These are phyloP conservation scores for Chaenodraco wilsoni DNA, from an alignment of 2,797 vertebrate species.

Conservation along the genomic window DNA sequence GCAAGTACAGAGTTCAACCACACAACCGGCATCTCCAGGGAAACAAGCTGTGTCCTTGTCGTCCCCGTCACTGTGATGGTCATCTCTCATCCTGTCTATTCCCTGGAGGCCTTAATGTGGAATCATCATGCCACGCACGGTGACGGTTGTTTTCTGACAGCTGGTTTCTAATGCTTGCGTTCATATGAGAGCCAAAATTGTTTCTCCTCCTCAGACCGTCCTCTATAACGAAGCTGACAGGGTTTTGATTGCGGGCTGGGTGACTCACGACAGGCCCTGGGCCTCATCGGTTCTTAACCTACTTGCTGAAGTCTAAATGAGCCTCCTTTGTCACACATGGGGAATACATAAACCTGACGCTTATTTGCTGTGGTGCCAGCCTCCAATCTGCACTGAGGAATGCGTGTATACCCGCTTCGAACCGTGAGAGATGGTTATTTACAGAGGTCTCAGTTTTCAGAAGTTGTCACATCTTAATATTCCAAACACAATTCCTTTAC, in stretches of 20 bases:
- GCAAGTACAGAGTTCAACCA: slow-evolving; percentile 39
- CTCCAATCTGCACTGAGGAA: slow-evolving; percentile 1
- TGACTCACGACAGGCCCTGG: slow-evolving; percentile 31
- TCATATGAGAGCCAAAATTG: slow-evolving; percentile 16
- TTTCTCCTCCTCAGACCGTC: slow-evolving; percentile 21
- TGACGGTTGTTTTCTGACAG: slow-evolving; percentile 45
- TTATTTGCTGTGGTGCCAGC: slow-evolving; percentile 26
- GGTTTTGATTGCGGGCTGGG: slow-evolving; percentile 1
- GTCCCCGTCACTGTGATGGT: slow-evolving; percentile 28
- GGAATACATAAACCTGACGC: slow-evolving; percentile 15
- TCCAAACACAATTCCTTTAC: background rate
- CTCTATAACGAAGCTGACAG: slow-evolving; percentile 23
- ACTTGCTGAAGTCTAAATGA: slow-evolving; percentile 27
- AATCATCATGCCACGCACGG: slow-evolving; percentile 23
- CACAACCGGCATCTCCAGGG: slow-evolving; percentile 53
- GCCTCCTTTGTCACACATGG: slow-evolving; percentile 26
- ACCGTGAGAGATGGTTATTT: slow-evolving; percentile 8
- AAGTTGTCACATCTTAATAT: background rate
- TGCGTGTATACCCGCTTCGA: background rate
- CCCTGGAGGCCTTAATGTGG: slow-evolving; percentile 40
- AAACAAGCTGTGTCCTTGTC: slow-evolving; percentile 34
- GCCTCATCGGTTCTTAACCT: slow-evolving; percentile 44
- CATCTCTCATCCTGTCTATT: slow-evolving; percentile 38
- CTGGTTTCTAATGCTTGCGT: slow-evolving; percentile 39
- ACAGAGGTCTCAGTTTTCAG: background rate